Conservation (phyloP, 1,140 invertebrate genomes). For the Condylostylus longicornis region DNA sequence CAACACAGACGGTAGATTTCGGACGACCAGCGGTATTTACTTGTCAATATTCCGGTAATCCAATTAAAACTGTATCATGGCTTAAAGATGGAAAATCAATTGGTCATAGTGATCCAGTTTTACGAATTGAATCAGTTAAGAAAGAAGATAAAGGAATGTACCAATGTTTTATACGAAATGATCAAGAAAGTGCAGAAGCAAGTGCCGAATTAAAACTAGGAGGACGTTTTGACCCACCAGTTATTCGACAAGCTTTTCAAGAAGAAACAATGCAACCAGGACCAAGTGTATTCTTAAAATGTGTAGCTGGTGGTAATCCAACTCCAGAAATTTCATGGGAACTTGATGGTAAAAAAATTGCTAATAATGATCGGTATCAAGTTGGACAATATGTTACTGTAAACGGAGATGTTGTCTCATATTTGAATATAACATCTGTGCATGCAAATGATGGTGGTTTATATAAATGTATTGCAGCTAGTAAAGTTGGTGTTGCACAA, state of each 20-base stretch:
- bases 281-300: conserved; percentile 67
- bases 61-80: conserved; percentile 79
- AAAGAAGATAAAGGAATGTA: conserved; percentile 96
- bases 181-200: conserved; percentile 84
- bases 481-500: conserved; percentile 76
- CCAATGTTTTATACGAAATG: conserved; percentile 87
- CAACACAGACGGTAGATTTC: conserved; percentile 82
- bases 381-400: conserved; percentile 78
- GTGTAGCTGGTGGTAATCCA: conserved; percentile 61
- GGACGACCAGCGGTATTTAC: conserved; percentile 78
- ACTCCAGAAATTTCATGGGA: conserved; percentile 90
- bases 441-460: conserved; percentile 86
- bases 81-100: conserved; percentile 79
- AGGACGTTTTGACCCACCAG: conserved; percentile 78
- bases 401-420: conserved; percentile 83
- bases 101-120: conserved; percentile 56
- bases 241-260: conserved; percentile 70
- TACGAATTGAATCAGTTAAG: conserved; percentile 77
- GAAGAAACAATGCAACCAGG: conserved; percentile 79
- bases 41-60: conserved; percentile 79
- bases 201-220: conserved; percentile 85
- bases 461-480: conserved; percentile 81
- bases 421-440: conserved; percentile 83
- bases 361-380: conserved; percentile 57
- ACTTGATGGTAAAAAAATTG: conserved; percentile 71